Conservation (phyloP, 2,888 invertebrate species). For the Maniola hyperantus region DNA sequence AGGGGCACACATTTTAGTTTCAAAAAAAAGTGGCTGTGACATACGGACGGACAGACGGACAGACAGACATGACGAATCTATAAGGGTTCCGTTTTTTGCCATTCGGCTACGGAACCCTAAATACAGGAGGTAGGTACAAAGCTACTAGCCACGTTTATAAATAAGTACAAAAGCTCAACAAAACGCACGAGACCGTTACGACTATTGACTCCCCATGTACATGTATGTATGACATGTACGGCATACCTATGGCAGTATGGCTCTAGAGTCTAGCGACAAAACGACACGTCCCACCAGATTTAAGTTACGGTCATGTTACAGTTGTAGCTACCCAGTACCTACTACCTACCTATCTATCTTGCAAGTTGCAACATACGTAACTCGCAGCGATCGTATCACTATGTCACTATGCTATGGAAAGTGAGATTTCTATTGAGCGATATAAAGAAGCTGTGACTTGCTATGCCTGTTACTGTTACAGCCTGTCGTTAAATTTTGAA, state of each 20-base stretch:
- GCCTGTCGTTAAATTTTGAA: slow-evolving; percentile 67
- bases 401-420: slow-evolving; percentile 65
- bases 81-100: no score
- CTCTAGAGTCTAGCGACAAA: slow-evolving; percentile 61
- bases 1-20: no score
- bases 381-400: slow-evolving; percentile 58
- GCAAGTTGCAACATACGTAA: slow-evolving; percentile 57
- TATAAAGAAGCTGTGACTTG: slow-evolving; percentile 51
- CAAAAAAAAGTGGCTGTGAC: no score
- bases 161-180: slow-evolving; percentile 29
- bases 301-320: slow-evolving; percentile 30
- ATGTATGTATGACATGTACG: background rate
- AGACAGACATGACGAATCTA: no score
- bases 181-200: slow-evolving; percentile 35
- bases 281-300: slow-evolving; percentile 56
- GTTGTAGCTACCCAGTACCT: no score
- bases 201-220: slow-evolving; percentile 40
- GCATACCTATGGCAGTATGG: slow-evolving; percentile 33
- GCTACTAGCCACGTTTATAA: slow-evolving; percentile 1
- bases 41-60: no score
- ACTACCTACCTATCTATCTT: no score
- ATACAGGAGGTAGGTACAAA: background rate
- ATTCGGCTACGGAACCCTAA: no score
- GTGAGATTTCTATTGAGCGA: slow-evolving; percentile 62
- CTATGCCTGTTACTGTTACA: slow-evolving; percentile 58